phyloP scores from a whole-genome alignment of 1,140 invertebrate species.

The Neoseiulus cucumeris region DNA sequence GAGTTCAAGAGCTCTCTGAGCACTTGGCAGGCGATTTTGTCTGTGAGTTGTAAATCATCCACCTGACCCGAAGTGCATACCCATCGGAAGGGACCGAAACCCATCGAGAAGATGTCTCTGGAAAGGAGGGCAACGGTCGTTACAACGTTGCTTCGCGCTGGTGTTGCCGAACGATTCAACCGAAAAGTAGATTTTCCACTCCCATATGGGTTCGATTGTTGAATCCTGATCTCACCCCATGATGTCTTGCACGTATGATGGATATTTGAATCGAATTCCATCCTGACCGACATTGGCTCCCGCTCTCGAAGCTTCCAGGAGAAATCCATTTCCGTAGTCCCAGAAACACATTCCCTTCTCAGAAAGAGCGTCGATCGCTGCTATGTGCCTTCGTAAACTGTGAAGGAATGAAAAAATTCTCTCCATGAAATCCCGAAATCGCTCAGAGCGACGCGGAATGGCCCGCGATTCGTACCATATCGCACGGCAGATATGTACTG shows the following conservation, averaged over 20 bases:
- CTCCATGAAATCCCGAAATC: background rate
- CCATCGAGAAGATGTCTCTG: conserved; percentile 45
- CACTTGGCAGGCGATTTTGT: conserved; percentile 35
- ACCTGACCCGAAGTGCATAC: conserved; percentile 39
- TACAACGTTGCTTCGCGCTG: too few species aligned
- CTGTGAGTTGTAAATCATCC: conserved; percentile 37
- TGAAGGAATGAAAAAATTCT: conserved; percentile 14
- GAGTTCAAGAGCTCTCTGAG: conserved; percentile 31
- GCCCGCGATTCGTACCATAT: too few species aligned
- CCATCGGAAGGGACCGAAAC: conserved; percentile 52
- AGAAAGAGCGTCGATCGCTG: conserved; percentile 39
- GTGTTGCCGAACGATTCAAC: background rate
- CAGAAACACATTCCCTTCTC: conserved; percentile 40
- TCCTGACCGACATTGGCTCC: conserved; percentile 23
- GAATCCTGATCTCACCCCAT: conserved; percentile 41
- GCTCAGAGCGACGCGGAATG: too few species aligned
- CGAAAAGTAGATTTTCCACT: too few species aligned
- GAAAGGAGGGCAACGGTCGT: conserved; percentile 19
- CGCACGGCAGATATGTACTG: too few species aligned
- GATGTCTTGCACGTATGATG: conserved; percentile 47
- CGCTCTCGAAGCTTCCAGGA: conserved; percentile 41
- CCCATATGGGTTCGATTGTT: too few species aligned
- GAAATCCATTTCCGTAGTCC: conserved; percentile 50
- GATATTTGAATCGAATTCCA: conserved; percentile 37
- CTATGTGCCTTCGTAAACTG: conserved; percentile 38